Conservation (phyloP, 2,888 invertebrate genomes). For the Mesorhabditis spiculigera region DNA sequence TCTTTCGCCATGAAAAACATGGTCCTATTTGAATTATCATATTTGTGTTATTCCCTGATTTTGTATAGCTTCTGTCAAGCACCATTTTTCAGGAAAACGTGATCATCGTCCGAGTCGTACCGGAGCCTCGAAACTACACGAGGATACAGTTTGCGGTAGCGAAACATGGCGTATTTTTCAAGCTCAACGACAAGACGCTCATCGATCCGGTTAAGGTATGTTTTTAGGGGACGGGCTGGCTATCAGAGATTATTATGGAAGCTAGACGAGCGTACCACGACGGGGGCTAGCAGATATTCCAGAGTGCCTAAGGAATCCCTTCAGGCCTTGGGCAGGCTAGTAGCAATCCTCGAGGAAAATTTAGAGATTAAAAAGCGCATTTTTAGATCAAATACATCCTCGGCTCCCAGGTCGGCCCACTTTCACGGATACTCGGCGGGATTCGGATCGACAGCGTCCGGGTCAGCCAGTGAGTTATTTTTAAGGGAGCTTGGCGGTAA, state of each 20-base stretch:
- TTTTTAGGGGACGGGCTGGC: too few relatives aligned
- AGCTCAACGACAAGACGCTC: conserved; percentile 19
- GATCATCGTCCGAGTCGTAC: conserved; percentile 46
- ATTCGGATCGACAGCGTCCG: conserved; percentile 45
- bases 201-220: conserved; percentile 39
- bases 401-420: conserved; percentile 35
- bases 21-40: too few relatives aligned
- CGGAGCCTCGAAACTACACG: conserved; percentile 36
- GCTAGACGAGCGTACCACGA: too few relatives aligned
- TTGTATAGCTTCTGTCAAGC: neutral
- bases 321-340: too few relatives aligned
- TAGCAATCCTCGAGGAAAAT: too few relatives aligned
- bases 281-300: too few relatives aligned
- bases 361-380: neutral
- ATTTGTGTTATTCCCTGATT: too few relatives aligned
- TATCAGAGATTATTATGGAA: too few relatives aligned
- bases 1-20: too few relatives aligned
- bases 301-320: too few relatives aligned
- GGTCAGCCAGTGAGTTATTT: conserved; percentile 22
- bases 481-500: too few relatives aligned
- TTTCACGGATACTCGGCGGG: conserved; percentile 54
- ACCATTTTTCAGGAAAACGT: conserved; percentile 43
- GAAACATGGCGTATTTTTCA: conserved; percentile 21
- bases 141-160: conserved; percentile 45
- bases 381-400: conserved; percentile 49